Conservation (phyloP, 2,797 vertebrate species). For the Microchirus variegatus region DNA sequence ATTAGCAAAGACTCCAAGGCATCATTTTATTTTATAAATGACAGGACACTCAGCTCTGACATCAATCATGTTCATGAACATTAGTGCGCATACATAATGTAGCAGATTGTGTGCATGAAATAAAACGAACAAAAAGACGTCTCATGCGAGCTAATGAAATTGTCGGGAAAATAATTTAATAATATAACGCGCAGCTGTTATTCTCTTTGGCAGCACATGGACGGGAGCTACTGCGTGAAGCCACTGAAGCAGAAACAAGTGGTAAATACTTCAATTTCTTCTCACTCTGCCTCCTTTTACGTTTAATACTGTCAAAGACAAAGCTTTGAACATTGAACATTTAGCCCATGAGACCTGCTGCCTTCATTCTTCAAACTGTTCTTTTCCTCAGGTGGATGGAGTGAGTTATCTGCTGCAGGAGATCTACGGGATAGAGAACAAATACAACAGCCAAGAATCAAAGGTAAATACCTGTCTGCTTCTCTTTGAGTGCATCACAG, state of each 20-base stretch:
- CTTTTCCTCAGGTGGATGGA: slow-evolving; percentile 89
- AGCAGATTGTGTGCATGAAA: not conserved
- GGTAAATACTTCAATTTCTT: slow-evolving; percentile 77
- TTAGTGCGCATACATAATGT: too few relatives aligned
- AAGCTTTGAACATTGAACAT: slow-evolving; percentile 10
- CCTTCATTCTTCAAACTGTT: slow-evolving; percentile 32
- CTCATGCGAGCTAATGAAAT: not conserved
- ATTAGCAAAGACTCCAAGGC: too few relatives aligned
- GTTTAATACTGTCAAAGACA: slow-evolving; percentile 20
- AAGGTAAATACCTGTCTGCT: slow-evolving; percentile 78
- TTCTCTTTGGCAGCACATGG: slow-evolving; percentile 86
- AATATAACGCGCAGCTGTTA: not conserved
- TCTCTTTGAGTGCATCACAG: slow-evolving; percentile 11
- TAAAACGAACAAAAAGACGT: not conserved
- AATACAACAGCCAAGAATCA: slow-evolving; percentile 95
- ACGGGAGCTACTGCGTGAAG: slow-evolving; percentile 95
- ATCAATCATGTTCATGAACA: too few relatives aligned
- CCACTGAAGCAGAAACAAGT: slow-evolving; percentile 99
- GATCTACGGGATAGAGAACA: slow-evolving; percentile 99
- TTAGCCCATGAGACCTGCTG: slow-evolving; percentile 1
- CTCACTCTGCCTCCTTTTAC: slow-evolving; percentile 28
- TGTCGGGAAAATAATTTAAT: not conserved
- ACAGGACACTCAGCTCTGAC: too few relatives aligned
- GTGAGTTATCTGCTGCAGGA: slow-evolving; percentile 99
- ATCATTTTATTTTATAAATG: too few relatives aligned